Percentiles rank a stretch among this genome's conserved stretches.
phyloP scores from a whole-genome alignment of 2,888 invertebrate genomes.

The Spodoptera littoralis region DNA sequence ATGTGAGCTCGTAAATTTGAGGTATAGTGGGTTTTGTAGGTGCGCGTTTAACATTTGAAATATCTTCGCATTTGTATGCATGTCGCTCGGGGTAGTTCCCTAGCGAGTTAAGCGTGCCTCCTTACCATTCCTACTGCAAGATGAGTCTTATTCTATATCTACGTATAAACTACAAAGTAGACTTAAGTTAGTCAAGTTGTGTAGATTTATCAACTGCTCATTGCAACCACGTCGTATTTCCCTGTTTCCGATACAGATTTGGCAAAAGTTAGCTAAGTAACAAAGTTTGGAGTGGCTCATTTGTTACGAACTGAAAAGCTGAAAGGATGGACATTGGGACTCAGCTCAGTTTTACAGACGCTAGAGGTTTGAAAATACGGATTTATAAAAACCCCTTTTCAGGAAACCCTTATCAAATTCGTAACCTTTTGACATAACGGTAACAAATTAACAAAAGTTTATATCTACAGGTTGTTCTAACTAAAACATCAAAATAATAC shows the following conservation, averaged over 20 bases:
- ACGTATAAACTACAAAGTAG: constrained; percentile 18
- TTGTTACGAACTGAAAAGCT: constrained; percentile 12
- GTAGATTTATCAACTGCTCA: constrained; percentile 28
- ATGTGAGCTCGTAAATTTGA: constrained; percentile 34
- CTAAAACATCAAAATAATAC: no score
- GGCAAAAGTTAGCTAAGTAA: constrained; percentile 25
- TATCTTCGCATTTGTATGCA: constrained; percentile 48
- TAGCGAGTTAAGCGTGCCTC: constrained; percentile 34
- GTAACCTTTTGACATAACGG: no score
- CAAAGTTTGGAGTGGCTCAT: constrained; percentile 27
- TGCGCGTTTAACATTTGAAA: constrained; percentile 38
- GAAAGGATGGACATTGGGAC: constrained; percentile 21
- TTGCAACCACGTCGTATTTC: constrained; percentile 25
- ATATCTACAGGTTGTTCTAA: no score
- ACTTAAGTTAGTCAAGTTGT: constrained; percentile 13
- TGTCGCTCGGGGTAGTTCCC: constrained; percentile 35
- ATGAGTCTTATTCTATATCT: constrained; percentile 14
- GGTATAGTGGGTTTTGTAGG: constrained; percentile 32
- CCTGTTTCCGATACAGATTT: constrained; percentile 22
- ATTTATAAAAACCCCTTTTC: no score
- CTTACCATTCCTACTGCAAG: constrained; percentile 33
- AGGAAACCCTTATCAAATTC: no score
- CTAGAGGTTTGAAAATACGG: background rate
- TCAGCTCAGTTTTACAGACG: constrained; percentile 6
- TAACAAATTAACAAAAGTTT: no score